A percentile compares a stretch with the other conserved stretches of the same genome.
These are phyloP conservation scores for Heloderma charlesbogerti DNA, from an alignment of 2,113 vertebrate species.

Conservation along the genomic window DNA sequence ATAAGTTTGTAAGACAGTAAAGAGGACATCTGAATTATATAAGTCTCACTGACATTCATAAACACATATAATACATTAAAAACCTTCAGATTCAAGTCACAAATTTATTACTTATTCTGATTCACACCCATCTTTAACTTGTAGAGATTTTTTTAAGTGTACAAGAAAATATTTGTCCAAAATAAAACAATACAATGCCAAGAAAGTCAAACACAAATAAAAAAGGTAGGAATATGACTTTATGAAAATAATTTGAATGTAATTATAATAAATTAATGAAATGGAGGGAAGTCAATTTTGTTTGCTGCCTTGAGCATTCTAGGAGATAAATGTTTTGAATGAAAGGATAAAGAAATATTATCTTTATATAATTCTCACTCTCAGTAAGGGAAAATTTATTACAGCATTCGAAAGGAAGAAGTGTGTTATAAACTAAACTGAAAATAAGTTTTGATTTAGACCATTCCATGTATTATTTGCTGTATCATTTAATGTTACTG, in stretches of 20 bases:
- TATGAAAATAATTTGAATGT: not conserved
- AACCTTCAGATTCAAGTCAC: not conserved
- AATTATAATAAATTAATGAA: not conserved
- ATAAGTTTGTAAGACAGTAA: not conserved
- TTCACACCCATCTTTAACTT: not conserved
- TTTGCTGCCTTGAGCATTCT: not conserved
- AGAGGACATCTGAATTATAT: not conserved
- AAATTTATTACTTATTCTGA: not conserved
- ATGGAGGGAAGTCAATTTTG: not conserved
- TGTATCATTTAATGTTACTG: constrained; percentile 7
- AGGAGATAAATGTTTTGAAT: not conserved
- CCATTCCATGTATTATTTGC: not conserved
- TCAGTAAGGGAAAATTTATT: not conserved
- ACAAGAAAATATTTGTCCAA: not conserved
- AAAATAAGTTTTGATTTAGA: not conserved
- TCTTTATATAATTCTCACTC: not conserved
- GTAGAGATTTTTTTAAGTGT: not conserved
- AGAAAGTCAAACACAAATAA: not conserved
- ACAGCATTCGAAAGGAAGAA: not conserved
- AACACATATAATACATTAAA: not conserved
- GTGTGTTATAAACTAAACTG: not conserved
- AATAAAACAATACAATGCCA: not conserved
- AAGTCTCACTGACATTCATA: not conserved
- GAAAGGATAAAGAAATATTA: not conserved
- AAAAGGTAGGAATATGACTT: not conserved